Evolutionary conservation across 2,113 vertebrate species (phyloP), one percentile per base, ranked within the genome.

Genomic region (Salvelinus alpinus): DNA sequence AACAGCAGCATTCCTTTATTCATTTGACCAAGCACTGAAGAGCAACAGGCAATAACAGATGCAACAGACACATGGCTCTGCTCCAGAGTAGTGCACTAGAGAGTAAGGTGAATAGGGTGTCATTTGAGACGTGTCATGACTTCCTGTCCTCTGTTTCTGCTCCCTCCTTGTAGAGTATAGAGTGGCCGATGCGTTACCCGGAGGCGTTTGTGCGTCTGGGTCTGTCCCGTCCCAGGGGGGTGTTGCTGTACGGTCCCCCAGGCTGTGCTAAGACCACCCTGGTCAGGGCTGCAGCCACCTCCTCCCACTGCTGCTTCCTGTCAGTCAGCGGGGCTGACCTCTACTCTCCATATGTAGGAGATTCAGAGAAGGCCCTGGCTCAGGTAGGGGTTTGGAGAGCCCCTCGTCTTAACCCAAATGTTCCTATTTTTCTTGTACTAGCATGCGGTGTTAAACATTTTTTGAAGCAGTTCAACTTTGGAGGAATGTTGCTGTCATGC

Each of bases 181-280:
- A 98, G 84, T 99, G 97, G 98, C 97, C 97, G 0, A 92, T 99
- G 93, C 95, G 86, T 73, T 95, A 94, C 81, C 97, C 97, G 0
- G 91, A 94, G 69, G 96, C 97, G 0, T 97, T 99, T 74, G 84
- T 90, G 5, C 92, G 96, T 74, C 93, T 99, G 89, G 97, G 97
- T 16, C 92, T 99, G 72, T 84, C 91, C 44, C 94, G 85, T 2
- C 96, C 96, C 0, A 94, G 91, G 25, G 98, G 98, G 0, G 90
- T 98, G 77, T 93, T 99, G 69, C 94, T 99, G 16, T 96, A 94
- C 0, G 98, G 97, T 2, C 98, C 98, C 0, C 94, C 98, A 0
- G 98, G 98, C 1, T 99, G 98, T 74, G 97, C 96, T 9, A 99
- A 99, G 88, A 99, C 98, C 7, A 96, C 94, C 0, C 88, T 99